Conservation (phyloP, 1,140 invertebrate species). For the Lepidostoma basale region DNA sequence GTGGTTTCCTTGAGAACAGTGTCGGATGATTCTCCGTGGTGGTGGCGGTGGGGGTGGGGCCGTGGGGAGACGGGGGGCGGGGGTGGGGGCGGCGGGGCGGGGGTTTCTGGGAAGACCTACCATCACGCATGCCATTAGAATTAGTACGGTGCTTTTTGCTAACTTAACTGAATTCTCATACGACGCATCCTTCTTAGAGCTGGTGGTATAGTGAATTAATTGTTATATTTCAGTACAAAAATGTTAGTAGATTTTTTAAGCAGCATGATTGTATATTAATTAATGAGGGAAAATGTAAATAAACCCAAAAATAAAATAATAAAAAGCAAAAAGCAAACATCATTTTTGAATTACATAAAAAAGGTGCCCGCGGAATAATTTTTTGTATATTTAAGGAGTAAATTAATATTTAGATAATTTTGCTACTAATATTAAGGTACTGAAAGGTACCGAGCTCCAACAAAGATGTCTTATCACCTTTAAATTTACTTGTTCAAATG, state of each 20-base stretch:
- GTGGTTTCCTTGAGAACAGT: constrained; percentile 17
- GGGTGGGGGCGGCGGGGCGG: constrained; percentile 36
- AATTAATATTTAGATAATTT: too few relatives aligned
- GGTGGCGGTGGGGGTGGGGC: constrained; percentile 55
- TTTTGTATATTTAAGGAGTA: too few relatives aligned
- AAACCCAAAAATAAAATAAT: too few relatives aligned
- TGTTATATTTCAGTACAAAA: too few relatives aligned
- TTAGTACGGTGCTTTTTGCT: constrained; percentile 39
- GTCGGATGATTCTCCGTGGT: constrained; percentile 50
- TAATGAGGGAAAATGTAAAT: too few relatives aligned
- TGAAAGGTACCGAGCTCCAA: background rate
- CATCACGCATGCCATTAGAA: constrained; percentile 49
- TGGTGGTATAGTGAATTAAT: too few relatives aligned
- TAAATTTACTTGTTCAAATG: background rate
- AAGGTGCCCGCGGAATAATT: too few relatives aligned
- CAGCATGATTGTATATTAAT: too few relatives aligned
- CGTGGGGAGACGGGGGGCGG: constrained; percentile 35
- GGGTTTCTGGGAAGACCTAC: constrained; percentile 49
- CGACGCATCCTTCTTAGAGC: constrained; percentile 37
- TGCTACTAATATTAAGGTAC: too few relatives aligned
- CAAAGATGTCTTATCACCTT: background rate
- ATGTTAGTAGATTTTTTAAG: too few relatives aligned
- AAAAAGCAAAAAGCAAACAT: too few relatives aligned
- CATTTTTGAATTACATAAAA: too few relatives aligned
- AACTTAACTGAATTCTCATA: constrained; percentile 20